These are phyloP conservation scores for Drosophila peninsularis DNA, from an alignment of 2,888 invertebrate species.

Conservation along the genomic window DNA sequence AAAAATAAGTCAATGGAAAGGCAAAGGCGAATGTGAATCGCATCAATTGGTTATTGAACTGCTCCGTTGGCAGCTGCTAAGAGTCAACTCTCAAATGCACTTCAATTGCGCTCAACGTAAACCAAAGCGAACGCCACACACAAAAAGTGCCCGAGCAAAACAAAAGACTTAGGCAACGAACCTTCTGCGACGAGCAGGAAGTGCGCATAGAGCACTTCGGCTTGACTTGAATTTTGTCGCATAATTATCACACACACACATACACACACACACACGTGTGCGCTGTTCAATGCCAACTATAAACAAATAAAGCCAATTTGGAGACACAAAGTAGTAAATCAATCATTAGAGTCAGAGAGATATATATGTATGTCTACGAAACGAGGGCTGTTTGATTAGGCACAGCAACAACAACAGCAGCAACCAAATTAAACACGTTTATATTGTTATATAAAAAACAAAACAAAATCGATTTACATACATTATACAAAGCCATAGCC, in stretches of 20 bases:
- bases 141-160: slow-evolving; percentile 15
- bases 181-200: slow-evolving; percentile 59
- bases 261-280: slow-evolving; percentile 1
- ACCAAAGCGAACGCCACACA: slow-evolving; percentile 5
- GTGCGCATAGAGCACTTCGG: slow-evolving; percentile 41
- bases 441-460: slow-evolving; percentile 49
- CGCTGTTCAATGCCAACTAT: slow-evolving; percentile 48
- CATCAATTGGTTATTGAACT: slow-evolving; percentile 79
- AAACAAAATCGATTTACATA: slow-evolving; percentile 18
- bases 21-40: slow-evolving; percentile 60
- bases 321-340: slow-evolving; percentile 47
- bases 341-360: slow-evolving; percentile 49
- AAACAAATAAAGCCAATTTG: slow-evolving; percentile 55
- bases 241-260: slow-evolving; percentile 35
- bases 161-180: slow-evolving; percentile 60
- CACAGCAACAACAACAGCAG: not conserved
- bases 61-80: slow-evolving; percentile 44
- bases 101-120: slow-evolving; percentile 12
- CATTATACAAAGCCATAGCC: slow-evolving; percentile 22
- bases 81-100: not conserved
- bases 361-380: slow-evolving; percentile 6
- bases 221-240: slow-evolving; percentile 40
- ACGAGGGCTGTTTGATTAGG: slow-evolving; percentile 5
- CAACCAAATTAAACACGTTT: slow-evolving; percentile 35
- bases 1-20: slow-evolving; percentile 38